Evolutionary conservation across 92 coral and sea anemone genomes (phyloP), one percentile per base, ranked within the genome.

Genomic region (Actinernus sp.): DNA sequence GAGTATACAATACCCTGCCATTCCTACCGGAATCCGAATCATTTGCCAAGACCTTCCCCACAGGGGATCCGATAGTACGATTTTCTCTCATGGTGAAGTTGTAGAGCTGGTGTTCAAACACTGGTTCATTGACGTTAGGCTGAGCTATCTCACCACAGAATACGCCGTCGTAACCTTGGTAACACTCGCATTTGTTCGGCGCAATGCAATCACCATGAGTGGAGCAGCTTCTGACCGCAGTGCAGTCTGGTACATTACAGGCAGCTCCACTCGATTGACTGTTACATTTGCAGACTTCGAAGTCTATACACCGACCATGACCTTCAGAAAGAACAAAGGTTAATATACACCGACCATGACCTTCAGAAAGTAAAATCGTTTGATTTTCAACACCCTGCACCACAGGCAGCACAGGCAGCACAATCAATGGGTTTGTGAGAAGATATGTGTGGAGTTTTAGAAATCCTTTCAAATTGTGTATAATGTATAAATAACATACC

Each of bases 11-110:
- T 3, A 86, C 54, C 27, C 62, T 31, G 12, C 88, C 92, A 36
- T 81, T 86, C 26, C 75, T 61, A 12, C 92, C 92, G 7, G 34
- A 26, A 54, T 86, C 92, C 2, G 82, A 58, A 52, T 86, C 92
- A 22, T 81, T 79, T 13, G 92, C 92, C 8, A 48, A 32, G 0
- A 81, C 80, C 25, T 56, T 67, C 44, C 92, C 88, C 2, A 49
- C 21, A 0, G 80, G 92, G 2, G 59, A 31, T 52, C 92, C 88
- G 2, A 44, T 22, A 0, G 84, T 88, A 1, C 43, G 31, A 40
- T 81, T 81, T 54, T 86, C 92, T 27, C 36, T 31, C 17, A 81
- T 34, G 20, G 79, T 50, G 5, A 36, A 72, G n/a, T 74, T 74
- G 49, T 70, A 86, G 20, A 49, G 36, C 0, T 19, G 6, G 25